These are phyloP conservation scores for Heliconius nattereri DNA, from an alignment of 1,140 invertebrate genomes.

Conservation along the genomic window DNA sequence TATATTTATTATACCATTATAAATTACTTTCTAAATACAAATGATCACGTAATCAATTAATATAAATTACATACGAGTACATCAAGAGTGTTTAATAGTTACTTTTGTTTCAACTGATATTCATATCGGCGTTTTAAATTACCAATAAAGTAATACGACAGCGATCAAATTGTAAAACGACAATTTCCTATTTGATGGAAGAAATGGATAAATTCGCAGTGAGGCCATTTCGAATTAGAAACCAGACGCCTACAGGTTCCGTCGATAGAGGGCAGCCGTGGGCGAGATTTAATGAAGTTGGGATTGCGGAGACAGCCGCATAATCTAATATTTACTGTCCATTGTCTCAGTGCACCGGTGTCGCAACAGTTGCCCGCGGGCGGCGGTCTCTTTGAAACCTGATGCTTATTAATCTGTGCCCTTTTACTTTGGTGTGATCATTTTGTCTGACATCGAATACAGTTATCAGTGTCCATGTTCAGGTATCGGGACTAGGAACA, in stretches of 20 bases:
- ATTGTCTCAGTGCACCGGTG: slow-evolving; percentile 55
- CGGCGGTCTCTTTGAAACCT: slow-evolving; percentile 54
- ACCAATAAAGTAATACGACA: slow-evolving; percentile 15
- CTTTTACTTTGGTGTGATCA: slow-evolving; percentile 38
- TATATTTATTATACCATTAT: slow-evolving; percentile 10
- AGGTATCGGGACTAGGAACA: not conserved
- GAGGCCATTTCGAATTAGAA: slow-evolving; percentile 42
- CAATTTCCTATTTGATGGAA: slow-evolving; percentile 21
- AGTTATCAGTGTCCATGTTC: slow-evolving; percentile 12
- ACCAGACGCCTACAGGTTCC: slow-evolving; percentile 48
- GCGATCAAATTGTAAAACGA: slow-evolving; percentile 24
- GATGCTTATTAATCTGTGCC: slow-evolving; percentile 49
- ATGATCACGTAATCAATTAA: slow-evolving; percentile 13
- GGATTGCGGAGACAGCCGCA: slow-evolving; percentile 52
- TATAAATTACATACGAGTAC: slow-evolving; percentile 22
- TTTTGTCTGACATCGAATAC: slow-evolving; percentile 29
- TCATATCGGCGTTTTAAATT: not conserved
- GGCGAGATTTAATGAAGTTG: slow-evolving; percentile 61
- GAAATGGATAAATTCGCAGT: slow-evolving; percentile 31
- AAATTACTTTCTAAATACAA: slow-evolving; percentile 23
- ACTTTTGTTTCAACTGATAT: not conserved
- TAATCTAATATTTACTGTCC: slow-evolving; percentile 62
- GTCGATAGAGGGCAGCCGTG: slow-evolving; percentile 51
- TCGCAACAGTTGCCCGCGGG: slow-evolving; percentile 48
- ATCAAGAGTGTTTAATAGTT: slow-evolving; percentile 11